Base-by-base conservation (phyloP, 2,888 invertebrate genomes). In the Nephrotoma guestfalica region DNA sequence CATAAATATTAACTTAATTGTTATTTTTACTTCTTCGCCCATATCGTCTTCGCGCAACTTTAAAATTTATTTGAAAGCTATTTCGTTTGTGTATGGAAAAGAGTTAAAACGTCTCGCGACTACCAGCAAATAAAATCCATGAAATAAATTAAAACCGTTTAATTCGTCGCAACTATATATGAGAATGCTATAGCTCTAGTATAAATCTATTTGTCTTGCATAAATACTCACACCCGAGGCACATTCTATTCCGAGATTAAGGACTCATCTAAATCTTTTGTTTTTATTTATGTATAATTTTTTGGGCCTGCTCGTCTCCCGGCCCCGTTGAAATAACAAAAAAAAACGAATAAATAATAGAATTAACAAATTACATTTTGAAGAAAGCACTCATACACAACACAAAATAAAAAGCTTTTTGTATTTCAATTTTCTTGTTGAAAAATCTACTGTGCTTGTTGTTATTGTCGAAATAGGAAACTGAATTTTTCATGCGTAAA, bases 1-100 rank as follows among this genome's bases (percentile, higher is more conserved):
- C 84, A 84, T 84, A 84, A 84, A 84, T 84, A 71, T 84, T 84
- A 84, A 41, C 41, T 84, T 84, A 84, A 84, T 84, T 84, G 84
- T 84, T 84, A 41, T 84, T 41, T 13, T 84, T 41, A 41, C 84
- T 41, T 84, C 2, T 83, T 83, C 40, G n/a, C 13, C 11, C 47
- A 47, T 71, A 30, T 71, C 71, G 30, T 30, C 71, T 71, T 71
- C 30, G 71, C 71, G 7, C 71, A 30, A 30, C 71, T 71, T 30
- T 71, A 71, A 71, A 30, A 30, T 71, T 71, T 71, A 71, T 71
- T 71, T 30, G 71, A 9, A 30, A 18, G 71, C 2, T 57, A 57
- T 57, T 57, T 57, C 30, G 51, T 71, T 71, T 71, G 30, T 71
- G 30, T 11, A 71, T 18, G 9, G 30, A 71, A 71, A 71, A 71